Evolutionary conservation across 92 coral and sea anemone species (phyloP), one percentile per base, ranked within the genome.

Genomic region (Zoanthus sociatus): DNA sequence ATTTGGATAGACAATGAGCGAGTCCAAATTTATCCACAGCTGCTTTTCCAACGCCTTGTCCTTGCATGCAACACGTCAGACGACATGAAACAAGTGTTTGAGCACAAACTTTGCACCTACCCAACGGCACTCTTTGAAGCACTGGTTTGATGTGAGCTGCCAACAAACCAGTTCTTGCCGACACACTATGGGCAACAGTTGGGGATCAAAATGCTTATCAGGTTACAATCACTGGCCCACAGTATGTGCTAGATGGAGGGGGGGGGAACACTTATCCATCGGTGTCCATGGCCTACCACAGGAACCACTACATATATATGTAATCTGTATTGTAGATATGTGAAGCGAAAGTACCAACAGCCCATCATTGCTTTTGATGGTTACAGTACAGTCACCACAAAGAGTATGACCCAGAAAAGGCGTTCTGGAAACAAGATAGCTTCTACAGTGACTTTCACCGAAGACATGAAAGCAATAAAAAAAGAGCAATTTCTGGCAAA

Each of bases 1-100:
- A 71, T 73, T 71, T 14, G 32, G 58, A 81, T 81, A 16, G 54
- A 63, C 51, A 32, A 32, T 69, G 73, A 81, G 30, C 33, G 9
- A 14, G 77, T 72, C 12, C 77, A 72, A 32, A 37, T 72, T 37
- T 50, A 60, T 56, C 86, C 89, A 14, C 89, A 85, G 46, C 85
- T 86, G 51, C 71, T 90, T 3, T 90, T 90, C 78, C 90, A 90
- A 78, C 78, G 87, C 14, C 77, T 90, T 7, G 51, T 86, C 89
- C 12, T 76, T 30, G 81, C 63, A 15, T 18, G 5, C 17, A 76
- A n/a, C 81, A 51, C 16, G 33, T n/a, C 79, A 1, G 64, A 76
- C 1, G 79, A 76, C 50, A 3, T 76, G 32, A 32, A 47, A 56
- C n/a, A 12, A 11, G n/a, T 56, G n/a, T 56, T 56, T 56, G 16